A percentile compares a stretch with the other conserved stretches of the same genome.
Evolutionary conservation across 2,113 vertebrate genomes (phyloP).

Genomic region (Loxodonta africana): DNA sequence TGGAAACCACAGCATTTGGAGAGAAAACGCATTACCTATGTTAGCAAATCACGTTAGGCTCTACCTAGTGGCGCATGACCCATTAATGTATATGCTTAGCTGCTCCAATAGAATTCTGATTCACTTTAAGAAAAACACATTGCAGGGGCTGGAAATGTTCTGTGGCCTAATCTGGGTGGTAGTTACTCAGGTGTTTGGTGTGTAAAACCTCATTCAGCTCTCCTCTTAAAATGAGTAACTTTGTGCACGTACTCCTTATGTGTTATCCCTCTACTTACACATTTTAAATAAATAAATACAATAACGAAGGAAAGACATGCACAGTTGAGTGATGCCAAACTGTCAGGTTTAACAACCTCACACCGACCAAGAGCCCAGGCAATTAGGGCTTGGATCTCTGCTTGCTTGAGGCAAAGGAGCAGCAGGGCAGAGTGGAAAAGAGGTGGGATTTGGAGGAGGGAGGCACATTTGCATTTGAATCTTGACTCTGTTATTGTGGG

Average conservation of each 20-base stretch:
- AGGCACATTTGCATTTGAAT: background rate
- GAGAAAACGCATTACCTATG: conserved; percentile 31
- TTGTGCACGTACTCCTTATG: background rate
- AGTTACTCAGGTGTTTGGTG: background rate
- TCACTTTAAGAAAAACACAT: background rate
- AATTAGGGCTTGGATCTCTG: background rate
- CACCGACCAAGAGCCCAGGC: background rate
- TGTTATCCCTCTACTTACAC: background rate
- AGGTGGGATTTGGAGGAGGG: background rate
- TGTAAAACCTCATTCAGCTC: background rate
- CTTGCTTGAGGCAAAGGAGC: background rate
- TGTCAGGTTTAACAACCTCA: background rate
- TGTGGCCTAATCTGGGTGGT: background rate
- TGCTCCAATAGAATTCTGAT: background rate
- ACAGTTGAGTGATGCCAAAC: background rate
- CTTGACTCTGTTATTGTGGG: background rate
- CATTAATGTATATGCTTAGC: background rate
- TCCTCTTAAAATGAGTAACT: background rate
- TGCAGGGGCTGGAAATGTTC: background rate
- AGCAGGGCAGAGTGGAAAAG: background rate
- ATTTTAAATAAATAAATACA: background rate
- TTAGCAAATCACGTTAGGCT: conserved; percentile 27
- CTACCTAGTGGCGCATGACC: background rate
- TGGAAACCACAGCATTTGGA: conserved; percentile 64
- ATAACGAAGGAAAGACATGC: background rate